These are phyloP conservation scores for Anastrepha obliqua DNA, from an alignment of 1,140 invertebrate genomes.

Conservation along the genomic window DNA sequence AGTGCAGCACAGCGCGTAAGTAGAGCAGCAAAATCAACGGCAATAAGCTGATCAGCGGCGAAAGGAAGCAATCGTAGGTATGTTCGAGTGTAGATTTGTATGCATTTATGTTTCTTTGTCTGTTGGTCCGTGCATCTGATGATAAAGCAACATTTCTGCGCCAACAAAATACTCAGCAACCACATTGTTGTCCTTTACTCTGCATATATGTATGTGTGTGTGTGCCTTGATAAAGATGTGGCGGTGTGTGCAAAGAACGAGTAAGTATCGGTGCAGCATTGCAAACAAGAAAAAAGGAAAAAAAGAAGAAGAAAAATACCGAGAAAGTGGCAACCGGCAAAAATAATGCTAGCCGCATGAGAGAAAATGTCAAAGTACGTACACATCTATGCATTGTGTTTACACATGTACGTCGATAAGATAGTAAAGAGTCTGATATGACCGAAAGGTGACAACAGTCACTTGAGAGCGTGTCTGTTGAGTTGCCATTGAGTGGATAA, in stretches of 20 bases:
- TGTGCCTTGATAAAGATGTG: background rate
- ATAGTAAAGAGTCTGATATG: background rate
- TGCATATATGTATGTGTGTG: background rate
- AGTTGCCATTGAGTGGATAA: background rate
- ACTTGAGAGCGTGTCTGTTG: conserved; percentile 30
- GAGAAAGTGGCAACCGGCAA: background rate
- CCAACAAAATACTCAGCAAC: background rate
- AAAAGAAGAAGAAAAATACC: background rate
- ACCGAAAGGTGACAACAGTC: conserved; percentile 34
- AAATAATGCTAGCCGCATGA: background rate
- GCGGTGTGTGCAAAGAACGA: background rate
- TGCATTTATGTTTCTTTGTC: background rate
- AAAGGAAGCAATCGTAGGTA: background rate
- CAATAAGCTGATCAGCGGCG: background rate
- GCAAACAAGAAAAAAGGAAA: background rate
- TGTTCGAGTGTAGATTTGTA: background rate
- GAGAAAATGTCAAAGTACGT: background rate
- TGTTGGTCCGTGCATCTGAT: background rate
- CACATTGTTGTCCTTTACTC: conserved; percentile 11
- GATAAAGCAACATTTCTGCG: background rate
- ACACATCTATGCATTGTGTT: background rate
- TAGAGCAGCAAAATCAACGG: conserved; percentile 22
- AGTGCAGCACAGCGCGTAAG: background rate
- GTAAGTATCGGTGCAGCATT: background rate
- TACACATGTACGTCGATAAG: background rate